Conservation (phyloP, 2,888 invertebrate species). For the Anarsia innoxiella region DNA sequence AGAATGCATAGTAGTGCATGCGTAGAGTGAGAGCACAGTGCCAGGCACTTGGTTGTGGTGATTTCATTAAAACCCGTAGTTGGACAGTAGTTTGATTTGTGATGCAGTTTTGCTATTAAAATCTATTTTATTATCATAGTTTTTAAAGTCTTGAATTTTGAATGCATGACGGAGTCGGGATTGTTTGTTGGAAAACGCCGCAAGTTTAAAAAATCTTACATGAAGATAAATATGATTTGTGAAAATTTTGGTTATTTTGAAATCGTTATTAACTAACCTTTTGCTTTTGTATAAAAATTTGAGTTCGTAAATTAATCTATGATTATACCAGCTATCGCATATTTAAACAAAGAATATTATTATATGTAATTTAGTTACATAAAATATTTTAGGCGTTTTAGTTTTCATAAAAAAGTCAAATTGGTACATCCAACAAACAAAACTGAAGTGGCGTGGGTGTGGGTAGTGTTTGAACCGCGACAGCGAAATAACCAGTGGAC, state of each 20-base stretch:
- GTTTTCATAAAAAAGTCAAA: no score
- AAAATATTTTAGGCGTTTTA: no score
- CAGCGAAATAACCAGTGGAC: constrained; percentile 17
- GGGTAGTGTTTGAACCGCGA: constrained; percentile 18
- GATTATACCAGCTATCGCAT: no score
- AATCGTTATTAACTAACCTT: no score
- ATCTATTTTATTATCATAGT: constrained; percentile 61
- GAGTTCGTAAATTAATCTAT: no score
- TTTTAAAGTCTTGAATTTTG: constrained; percentile 24
- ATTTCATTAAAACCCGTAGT: constrained; percentile 42
- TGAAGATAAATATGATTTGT: no score
- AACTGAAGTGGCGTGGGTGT: constrained; percentile 32
- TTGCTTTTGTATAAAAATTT: no score
- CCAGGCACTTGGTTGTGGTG: constrained; percentile 71
- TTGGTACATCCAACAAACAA: constrained; percentile 20
- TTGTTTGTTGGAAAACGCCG: constrained; percentile 41
- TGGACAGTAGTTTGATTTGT: constrained; percentile 50
- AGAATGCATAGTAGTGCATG: constrained; percentile 54
- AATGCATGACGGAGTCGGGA: constrained; percentile 47
- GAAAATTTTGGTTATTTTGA: no score
- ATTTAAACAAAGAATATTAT: no score
- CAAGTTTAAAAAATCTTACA: no score
- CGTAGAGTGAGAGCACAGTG: constrained; percentile 63
- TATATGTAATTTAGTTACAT: no score
- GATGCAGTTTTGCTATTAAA: constrained; percentile 65